phyloP scores from a whole-genome alignment of 2,797 vertebrate genomes.

The Tangara arthus region DNA sequence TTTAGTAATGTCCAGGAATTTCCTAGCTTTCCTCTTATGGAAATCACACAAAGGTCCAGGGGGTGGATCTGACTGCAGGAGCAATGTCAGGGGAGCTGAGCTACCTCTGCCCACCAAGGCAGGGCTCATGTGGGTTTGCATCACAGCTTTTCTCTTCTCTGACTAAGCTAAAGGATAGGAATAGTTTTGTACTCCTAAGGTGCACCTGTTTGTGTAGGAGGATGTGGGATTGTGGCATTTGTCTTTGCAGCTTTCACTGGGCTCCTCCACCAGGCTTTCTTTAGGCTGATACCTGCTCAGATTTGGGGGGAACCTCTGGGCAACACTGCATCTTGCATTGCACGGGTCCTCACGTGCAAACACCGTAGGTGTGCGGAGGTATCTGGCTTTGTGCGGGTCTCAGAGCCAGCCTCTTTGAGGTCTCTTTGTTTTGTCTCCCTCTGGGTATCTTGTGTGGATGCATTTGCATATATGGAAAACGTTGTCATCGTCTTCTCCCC shows the following conservation, averaged over 20 bases:
- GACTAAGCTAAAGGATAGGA: constrained; percentile 45
- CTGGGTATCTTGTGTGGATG: not conserved
- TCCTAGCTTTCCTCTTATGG: not conserved
- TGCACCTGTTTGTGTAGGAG: constrained; percentile 55
- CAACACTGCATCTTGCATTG: not conserved
- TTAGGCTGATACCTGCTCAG: not conserved
- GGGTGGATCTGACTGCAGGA: not conserved
- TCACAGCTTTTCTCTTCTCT: constrained; percentile 26
- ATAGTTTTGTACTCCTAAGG: constrained; percentile 28
- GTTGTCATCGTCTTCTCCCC: constrained; percentile 46
- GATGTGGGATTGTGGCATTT: constrained; percentile 58
- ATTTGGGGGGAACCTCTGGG: not conserved
- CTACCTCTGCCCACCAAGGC: not conserved
- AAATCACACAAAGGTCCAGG: not conserved
- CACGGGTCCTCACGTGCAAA: not conserved
- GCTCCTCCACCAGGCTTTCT: not conserved
- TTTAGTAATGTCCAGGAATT: not conserved
- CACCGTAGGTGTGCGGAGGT: not conserved
- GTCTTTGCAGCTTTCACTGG: constrained; percentile 23
- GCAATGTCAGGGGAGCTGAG: not conserved
- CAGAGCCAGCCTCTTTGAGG: not conserved
- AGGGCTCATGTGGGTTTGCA: not conserved
- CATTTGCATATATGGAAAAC: constrained; percentile 64
- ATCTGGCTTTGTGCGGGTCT: constrained; percentile 39
- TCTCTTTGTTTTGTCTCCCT: constrained; percentile 61